Conservation (phyloP, 2,888 invertebrate species). For the Tachina grossa region DNA sequence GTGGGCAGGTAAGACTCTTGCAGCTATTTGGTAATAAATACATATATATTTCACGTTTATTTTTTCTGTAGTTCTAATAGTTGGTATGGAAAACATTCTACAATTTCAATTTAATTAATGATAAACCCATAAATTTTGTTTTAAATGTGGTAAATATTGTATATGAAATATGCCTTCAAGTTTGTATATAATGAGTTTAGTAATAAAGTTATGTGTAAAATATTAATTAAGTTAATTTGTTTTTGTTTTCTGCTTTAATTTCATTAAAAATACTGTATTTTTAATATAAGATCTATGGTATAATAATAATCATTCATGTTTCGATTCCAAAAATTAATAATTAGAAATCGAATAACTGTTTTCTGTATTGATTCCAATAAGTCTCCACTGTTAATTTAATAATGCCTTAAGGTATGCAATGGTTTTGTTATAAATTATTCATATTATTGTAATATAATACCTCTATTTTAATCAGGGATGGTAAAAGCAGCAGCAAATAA, state of each 20-base stretch:
- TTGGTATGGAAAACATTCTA: background rate
- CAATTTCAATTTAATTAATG: background rate
- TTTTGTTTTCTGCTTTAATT: background rate
- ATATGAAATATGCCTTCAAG: background rate
- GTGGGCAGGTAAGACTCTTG: background rate
- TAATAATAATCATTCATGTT: too few relatives aligned
- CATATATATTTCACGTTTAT: background rate
- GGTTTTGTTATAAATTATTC: background rate
- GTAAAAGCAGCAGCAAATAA: too few relatives aligned
- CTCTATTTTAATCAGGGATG: background rate
- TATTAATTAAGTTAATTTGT: background rate
- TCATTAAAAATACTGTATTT: background rate
- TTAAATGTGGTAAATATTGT: background rate
- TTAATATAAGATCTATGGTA: too few relatives aligned
- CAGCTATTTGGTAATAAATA: conserved; percentile 32
- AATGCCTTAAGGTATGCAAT: conserved; percentile 50
- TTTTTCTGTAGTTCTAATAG: background rate
- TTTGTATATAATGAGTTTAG: background rate
- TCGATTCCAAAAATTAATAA: too few relatives aligned
- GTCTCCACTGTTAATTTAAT: conserved; percentile 19
- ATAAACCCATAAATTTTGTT: background rate
- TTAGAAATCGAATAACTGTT: too few relatives aligned
- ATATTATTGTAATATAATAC: background rate
- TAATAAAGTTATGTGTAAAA: background rate
- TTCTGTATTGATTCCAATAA: too few relatives aligned